Evolutionary conservation across 2,797 vertebrate genomes (phyloP).

Genomic region (Hirundo rustica): DNA sequence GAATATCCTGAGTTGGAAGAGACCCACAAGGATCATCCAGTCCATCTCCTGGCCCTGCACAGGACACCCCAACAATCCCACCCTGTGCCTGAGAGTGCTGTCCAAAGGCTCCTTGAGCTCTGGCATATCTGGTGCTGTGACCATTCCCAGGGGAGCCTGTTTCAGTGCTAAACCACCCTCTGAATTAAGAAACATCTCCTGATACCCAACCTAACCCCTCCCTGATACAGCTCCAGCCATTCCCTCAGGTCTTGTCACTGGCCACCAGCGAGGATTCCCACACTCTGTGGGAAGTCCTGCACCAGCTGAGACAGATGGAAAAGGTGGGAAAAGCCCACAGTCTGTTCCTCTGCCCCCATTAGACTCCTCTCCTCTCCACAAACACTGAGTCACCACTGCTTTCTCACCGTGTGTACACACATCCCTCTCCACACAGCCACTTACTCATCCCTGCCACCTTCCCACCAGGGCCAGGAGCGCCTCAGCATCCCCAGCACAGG

Average conservation of each 20-base stretch:
- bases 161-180: background rate
- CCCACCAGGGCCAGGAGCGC: background rate
- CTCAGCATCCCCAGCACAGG: background rate
- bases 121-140: background rate
- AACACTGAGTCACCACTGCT: conserved; percentile 30
- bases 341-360: background rate
- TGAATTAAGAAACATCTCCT: background rate
- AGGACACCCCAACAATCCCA: background rate
- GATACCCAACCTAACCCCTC: background rate
- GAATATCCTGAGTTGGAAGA: background rate
- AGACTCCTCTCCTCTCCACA: background rate
- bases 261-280: background rate
- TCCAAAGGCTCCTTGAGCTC: background rate
- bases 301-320: background rate
- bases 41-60: background rate
- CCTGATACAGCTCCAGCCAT: background rate
- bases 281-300: background rate
- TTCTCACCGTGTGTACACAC: background rate
- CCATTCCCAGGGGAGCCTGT: background rate
- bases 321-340: background rate
- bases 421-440: background rate
- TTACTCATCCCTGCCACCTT: conserved; percentile 37
- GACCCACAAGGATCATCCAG: background rate
- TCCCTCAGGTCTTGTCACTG: background rate
- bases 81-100: no score